A percentile compares a stretch with the other conserved stretches of the same genome.
phyloP scores from a whole-genome alignment of 2,113 vertebrate genomes.

The Ceyx cyanopectus region DNA sequence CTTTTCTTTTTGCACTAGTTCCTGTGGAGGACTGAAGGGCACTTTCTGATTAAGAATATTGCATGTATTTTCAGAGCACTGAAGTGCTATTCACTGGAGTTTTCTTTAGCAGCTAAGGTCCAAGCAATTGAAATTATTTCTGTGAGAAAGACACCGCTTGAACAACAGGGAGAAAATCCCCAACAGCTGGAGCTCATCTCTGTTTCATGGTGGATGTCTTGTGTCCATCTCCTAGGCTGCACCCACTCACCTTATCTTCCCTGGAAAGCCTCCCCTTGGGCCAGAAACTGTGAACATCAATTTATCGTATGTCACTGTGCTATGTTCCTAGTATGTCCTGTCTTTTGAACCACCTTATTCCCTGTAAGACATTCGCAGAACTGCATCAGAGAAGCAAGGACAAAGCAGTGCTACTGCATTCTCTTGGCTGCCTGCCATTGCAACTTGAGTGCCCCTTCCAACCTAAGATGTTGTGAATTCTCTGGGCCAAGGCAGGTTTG shows the following conservation, averaged over 20 bases:
- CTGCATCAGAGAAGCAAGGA: not conserved
- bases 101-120: not conserved
- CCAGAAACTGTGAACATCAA: not conserved
- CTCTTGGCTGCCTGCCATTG: not conserved
- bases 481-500: too few relatives aligned
- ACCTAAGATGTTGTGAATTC: too few relatives aligned
- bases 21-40: not conserved
- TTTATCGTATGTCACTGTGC: not conserved
- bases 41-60: not conserved
- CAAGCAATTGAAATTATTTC: not conserved
- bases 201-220: not conserved
- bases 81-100: not conserved
- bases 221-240: not conserved
- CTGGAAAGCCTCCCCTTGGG: not conserved
- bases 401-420: not conserved
- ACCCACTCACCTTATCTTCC: not conserved
- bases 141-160: not conserved
- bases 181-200: not conserved
- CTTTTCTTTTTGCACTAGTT: not conserved
- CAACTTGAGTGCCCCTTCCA: not conserved
- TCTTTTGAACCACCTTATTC: not conserved
- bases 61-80: not conserved
- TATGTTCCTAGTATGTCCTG: not conserved
- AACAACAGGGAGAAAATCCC: not conserved
- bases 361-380: not conserved